These are phyloP conservation scores for Eira barbara DNA, from an alignment of 2,113 vertebrate species.

Conservation along the genomic window DNA sequence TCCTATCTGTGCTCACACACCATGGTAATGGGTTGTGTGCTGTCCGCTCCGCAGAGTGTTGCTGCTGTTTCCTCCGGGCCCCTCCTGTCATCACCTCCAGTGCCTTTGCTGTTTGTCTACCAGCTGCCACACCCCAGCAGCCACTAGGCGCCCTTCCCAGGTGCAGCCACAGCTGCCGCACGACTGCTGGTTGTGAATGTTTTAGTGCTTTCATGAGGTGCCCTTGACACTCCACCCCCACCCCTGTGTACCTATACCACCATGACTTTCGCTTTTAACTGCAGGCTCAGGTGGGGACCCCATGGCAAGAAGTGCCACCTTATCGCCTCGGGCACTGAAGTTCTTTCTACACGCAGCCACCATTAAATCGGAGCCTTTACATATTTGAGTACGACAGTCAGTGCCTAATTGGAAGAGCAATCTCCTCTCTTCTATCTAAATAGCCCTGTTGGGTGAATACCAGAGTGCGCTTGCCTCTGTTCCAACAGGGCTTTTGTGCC, in stretches of 20 bases:
- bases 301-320: neutral
- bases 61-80: neutral
- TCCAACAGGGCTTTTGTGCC: neutral
- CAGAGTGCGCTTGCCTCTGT: neutral
- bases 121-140: neutral
- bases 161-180: neutral
- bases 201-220: neutral
- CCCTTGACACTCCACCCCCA: too few species aligned
- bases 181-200: neutral
- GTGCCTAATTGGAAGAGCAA: neutral
- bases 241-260: fast-evolving
- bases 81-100: neutral
- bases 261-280: neutral
- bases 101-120: neutral
- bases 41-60: neutral
- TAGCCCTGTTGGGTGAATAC: neutral
- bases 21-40: neutral
- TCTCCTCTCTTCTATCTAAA: neutral
- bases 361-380: neutral
- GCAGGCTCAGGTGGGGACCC: neutral
- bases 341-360: neutral
- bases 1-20: neutral
- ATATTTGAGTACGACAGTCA: neutral
- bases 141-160: neutral
- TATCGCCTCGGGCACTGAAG: neutral